Percentiles rank a stretch among this genome's conserved stretches.
These are phyloP conservation scores for Tursiops truncatus DNA, from an alignment of 2,113 vertebrate genomes.

Conservation along the genomic window DNA sequence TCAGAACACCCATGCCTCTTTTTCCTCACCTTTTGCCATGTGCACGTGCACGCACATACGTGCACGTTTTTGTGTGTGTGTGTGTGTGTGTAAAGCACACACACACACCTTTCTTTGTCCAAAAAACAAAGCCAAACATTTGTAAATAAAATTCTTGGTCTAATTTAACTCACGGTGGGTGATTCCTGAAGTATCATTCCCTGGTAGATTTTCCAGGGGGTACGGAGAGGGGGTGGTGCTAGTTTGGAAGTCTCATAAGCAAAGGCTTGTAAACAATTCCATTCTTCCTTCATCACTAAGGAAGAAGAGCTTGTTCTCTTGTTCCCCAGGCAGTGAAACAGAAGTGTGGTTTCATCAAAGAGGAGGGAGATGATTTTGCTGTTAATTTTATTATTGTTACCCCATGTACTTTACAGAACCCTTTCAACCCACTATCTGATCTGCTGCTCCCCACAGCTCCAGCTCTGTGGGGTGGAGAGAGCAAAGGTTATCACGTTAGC, in stretches of 20 bases:
- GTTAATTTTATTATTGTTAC: constrained; percentile 15
- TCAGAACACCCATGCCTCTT: background rate
- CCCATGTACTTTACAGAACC: background rate
- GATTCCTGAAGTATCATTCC: background rate
- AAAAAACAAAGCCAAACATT: background rate
- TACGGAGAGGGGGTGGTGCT: background rate
- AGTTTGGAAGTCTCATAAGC: constrained; percentile 46
- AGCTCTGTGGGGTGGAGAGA: background rate
- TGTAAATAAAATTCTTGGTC: constrained; percentile 10
- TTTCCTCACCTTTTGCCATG: background rate
- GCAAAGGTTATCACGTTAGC: background rate
- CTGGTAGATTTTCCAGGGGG: background rate
- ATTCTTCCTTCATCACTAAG: background rate
- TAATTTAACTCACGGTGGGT: constrained; percentile 23
- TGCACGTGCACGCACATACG: no score
- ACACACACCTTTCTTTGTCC: background rate
- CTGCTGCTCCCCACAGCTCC: background rate
- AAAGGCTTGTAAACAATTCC: background rate
- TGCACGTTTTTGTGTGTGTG: background rate
- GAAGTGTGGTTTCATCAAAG: background rate
- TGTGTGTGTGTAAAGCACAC: background rate
- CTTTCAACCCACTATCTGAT: background rate
- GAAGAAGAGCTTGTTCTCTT: background rate
- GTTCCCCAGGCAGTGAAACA: background rate
- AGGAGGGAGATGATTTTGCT: background rate